Evolutionary conservation across 2,888 invertebrate genomes (phyloP).

Genomic region (Yponomeuta evonymella): DNA sequence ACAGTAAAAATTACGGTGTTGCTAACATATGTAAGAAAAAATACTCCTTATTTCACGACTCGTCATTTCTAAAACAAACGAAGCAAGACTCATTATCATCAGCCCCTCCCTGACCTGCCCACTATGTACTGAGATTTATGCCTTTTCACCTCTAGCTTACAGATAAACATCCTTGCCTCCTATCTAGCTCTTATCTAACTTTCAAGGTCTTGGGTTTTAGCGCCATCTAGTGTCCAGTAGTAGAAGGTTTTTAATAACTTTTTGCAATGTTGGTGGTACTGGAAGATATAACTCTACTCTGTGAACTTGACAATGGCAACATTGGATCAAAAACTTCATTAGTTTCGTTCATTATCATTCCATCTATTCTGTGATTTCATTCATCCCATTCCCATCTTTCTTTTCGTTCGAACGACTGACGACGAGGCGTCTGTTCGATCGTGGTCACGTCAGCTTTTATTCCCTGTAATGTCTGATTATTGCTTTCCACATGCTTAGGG

Average conservation of each 20-base stretch:
- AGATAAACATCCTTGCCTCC: no score
- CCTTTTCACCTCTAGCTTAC: no score
- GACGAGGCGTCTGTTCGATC: conserved; percentile 61
- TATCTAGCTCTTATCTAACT: no score
- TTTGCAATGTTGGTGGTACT: not conserved
- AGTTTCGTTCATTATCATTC: not conserved
- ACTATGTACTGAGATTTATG: no score
- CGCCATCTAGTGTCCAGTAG: not conserved
- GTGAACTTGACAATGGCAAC: not conserved
- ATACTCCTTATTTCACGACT: no score
- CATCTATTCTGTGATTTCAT: not conserved
- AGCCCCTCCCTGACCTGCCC: no score
- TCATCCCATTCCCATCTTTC: conserved; percentile 40
- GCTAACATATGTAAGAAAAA: not conserved
- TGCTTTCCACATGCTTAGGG: conserved; percentile 71
- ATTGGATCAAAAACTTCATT: not conserved
- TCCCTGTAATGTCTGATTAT: conserved; percentile 63
- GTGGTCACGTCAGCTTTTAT: conserved; percentile 68
- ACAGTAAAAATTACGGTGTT: not conserved
- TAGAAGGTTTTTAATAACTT: not conserved
- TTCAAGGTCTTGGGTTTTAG: not conserved
- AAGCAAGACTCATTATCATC: no score
- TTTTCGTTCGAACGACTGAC: conserved; percentile 40
- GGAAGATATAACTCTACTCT: no score
- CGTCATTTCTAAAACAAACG: no score